Base-by-base conservation (phyloP, 2,113 vertebrate genomes). In the Anarhynchus alexandrinus region DNA sequence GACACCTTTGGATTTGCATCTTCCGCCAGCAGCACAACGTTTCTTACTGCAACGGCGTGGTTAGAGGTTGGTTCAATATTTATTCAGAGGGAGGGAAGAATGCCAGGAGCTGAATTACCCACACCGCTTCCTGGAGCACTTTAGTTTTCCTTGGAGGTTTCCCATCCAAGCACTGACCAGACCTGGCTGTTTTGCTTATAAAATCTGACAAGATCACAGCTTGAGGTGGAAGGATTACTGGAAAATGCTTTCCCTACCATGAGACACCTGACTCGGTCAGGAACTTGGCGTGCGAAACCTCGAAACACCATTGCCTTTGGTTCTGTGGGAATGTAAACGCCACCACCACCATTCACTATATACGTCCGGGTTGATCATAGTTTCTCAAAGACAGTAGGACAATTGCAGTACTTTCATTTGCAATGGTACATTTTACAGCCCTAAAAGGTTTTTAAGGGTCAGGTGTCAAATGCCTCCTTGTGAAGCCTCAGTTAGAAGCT, bases 321-420 rank as follows among this genome's bases (percentile, higher is more conserved):
- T 25, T 62, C 65, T 89, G 91, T 97, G 91, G 95, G 95, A 97
- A 95, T 8, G 70, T 66, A 93, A 97, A 95, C 86, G 94, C 2
- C 43, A 16, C 9, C 45, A 7, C 4, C 73, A 16, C 7, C n/a
- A 22, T 10, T 38, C n/a, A 2, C 20, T 2, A 8, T 49, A 12
- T 4, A 36, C 5, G 2, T 36, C 86, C 57, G 10, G 3, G 40
- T 5, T n/a, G 34, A 15, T 29, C 36, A 5, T 12, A 6, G 34
- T 45, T 65, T 62, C 88, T 82, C 81, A 87, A 82, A 89, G 81
- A 5, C 83, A 19, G 57, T 0, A 3, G 82, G 77, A 79, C 43
- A 82, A 58, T 25, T n/a, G 59, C 36, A 3, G 5, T 2, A 57
- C 88, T 78, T 86, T 81, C 88, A 36, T 91, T 92, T 74, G 61